phyloP scores from a whole-genome alignment of 2,797 vertebrate genomes.

The Manis javanica region DNA sequence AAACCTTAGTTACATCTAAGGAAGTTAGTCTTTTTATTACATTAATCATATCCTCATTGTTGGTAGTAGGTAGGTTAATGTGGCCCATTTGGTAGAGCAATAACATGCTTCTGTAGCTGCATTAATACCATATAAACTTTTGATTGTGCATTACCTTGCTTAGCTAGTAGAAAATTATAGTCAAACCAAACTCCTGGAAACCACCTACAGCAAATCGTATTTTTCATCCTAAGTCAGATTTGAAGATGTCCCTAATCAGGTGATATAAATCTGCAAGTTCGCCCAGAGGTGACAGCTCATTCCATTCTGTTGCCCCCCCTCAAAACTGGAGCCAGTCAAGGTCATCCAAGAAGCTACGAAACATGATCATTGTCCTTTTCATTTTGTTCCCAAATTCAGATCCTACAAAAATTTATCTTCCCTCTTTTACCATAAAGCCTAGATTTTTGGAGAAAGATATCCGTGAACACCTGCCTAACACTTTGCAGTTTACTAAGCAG shows the following conservation, averaged over 20 bases:
- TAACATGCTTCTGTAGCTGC: conserved; percentile 65
- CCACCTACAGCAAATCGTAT: conserved; percentile 35
- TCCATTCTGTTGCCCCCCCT: conserved; percentile 63
- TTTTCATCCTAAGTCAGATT: conserved; percentile 75
- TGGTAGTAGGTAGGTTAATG: conserved; percentile 17
- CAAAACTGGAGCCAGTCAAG: conserved; percentile 66
- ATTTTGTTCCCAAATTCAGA: neutral
- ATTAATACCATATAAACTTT: conserved; percentile 55
- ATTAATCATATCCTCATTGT: conserved; percentile 24
- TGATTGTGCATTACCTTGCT: conserved; percentile 29
- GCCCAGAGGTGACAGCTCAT: conserved; percentile 64
- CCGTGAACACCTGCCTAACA: neutral
- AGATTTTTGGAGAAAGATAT: conserved; percentile 34
- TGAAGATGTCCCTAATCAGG: conserved; percentile 59
- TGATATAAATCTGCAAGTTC: conserved; percentile 71
- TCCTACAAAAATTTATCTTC: conserved; percentile 72
- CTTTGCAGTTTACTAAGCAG: neutral
- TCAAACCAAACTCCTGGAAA: conserved; percentile 62
- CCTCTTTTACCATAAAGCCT: conserved; percentile 68
- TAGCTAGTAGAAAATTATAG: conserved; percentile 71
- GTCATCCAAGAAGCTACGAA: conserved; percentile 73
- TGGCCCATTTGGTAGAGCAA: conserved; percentile 53
- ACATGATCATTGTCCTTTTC: conserved; percentile 62
- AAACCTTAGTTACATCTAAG: neutral
- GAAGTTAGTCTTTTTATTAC: conserved; percentile 13